These are phyloP conservation scores for Coregonus sp. DNA, from an alignment of 2,797 vertebrate species.

Conservation along the genomic window DNA sequence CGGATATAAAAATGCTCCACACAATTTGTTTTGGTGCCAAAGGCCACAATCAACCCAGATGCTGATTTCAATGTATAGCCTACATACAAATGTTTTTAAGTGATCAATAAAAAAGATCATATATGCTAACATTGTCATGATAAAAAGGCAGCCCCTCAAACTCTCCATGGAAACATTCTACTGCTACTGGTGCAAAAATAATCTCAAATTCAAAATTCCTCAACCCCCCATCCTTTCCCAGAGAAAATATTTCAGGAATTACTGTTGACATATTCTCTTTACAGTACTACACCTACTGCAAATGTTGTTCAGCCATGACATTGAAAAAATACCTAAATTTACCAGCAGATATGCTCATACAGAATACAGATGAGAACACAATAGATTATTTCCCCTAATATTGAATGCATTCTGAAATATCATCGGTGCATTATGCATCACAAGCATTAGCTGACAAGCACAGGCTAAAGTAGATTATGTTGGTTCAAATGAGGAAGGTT, in stretches of 20 bases:
- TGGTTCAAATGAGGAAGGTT: not conserved
- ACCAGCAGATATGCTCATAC: not conserved
- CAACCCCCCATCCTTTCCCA: not conserved
- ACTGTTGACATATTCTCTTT: not conserved
- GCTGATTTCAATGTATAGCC: not conserved
- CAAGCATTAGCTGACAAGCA: not conserved
- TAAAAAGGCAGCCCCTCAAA: not conserved
- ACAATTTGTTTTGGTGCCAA: not conserved
- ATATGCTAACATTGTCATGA: not conserved
- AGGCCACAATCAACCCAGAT: not conserved
- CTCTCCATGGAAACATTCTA: not conserved
- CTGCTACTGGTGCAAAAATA: not conserved
- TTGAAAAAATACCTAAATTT: not conserved
- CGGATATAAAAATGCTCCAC: not conserved
- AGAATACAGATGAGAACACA: not conserved
- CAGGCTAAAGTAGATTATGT: constrained; percentile 2
- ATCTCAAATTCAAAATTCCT: not conserved
- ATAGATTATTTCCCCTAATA: not conserved
- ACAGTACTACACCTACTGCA: not conserved
- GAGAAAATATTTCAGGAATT: not conserved
- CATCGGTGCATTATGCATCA: not conserved
- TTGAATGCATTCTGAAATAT: not conserved
- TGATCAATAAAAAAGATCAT: not conserved
- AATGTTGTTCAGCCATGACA: not conserved
- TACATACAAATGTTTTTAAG: no score